phyloP scores from a whole-genome alignment of 2,888 invertebrate species.

The Hofmannophila pseudospretella region DNA sequence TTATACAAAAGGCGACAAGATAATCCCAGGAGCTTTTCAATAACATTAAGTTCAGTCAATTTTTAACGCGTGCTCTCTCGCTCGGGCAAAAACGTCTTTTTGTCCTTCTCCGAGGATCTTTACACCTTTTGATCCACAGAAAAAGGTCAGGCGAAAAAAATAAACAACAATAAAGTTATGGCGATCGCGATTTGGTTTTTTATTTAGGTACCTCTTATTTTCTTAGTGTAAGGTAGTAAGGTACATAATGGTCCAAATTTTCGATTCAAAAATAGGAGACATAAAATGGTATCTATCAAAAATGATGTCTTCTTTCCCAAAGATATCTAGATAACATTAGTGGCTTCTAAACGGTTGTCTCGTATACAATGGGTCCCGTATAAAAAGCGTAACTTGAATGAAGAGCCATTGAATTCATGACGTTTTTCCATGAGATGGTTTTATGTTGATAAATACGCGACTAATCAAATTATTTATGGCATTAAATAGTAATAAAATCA shows the following conservation, averaged over 20 bases:
- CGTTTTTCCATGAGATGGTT: slow-evolving; percentile 70
- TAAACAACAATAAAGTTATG: slow-evolving; percentile 50
- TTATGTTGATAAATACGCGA: slow-evolving; percentile 73
- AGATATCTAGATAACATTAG: slow-evolving; percentile 75
- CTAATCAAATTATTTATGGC: slow-evolving; percentile 78
- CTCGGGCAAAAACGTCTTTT: slow-evolving; percentile 47
- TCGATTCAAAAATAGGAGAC: slow-evolving; percentile 7
- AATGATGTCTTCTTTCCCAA: slow-evolving; percentile 54
- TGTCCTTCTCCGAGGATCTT: slow-evolving; percentile 30
- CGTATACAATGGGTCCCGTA: slow-evolving; percentile 41
- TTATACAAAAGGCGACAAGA: slow-evolving; percentile 30
- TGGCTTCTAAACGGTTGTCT: slow-evolving; percentile 73
- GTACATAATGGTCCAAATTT: slow-evolving; percentile 9
- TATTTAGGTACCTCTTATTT: no score
- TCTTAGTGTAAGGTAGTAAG: neutral
- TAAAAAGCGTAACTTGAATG: slow-evolving; percentile 31
- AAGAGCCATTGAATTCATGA: slow-evolving; percentile 55
- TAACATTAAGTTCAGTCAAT: slow-evolving; percentile 16
- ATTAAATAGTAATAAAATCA: slow-evolving; percentile 67
- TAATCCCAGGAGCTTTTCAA: slow-evolving; percentile 17
- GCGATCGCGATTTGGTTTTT: slow-evolving; percentile 6
- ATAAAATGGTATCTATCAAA: slow-evolving; percentile 28
- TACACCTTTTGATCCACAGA: slow-evolving; percentile 55
- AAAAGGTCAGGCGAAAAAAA: slow-evolving; percentile 46
- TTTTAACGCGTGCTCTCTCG: slow-evolving; percentile 61